phyloP scores from a whole-genome alignment of 2,113 vertebrate genomes.

The Brevimyrus niger region DNA sequence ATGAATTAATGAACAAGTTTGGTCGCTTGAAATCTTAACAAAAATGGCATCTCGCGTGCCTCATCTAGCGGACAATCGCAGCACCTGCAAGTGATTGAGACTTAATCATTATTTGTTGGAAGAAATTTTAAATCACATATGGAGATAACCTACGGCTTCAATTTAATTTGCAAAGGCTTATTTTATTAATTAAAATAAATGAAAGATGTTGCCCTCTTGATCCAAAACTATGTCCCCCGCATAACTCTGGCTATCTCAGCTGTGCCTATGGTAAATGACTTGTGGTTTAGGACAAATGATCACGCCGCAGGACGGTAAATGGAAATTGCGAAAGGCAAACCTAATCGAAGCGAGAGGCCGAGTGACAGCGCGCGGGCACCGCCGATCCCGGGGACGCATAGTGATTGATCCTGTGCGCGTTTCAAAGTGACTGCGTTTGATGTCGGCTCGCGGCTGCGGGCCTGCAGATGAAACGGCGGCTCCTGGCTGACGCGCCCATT shows the following conservation, averaged over 20 bases:
- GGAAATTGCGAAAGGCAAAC: neutral
- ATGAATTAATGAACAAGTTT: neutral
- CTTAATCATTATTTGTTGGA: neutral
- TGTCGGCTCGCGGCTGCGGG: neutral
- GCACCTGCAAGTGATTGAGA: neutral
- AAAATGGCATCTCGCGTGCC: neutral
- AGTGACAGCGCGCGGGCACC: neutral
- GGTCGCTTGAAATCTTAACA: neutral
- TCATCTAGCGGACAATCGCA: slow-evolving; percentile 15
- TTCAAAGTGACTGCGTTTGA: slow-evolving; percentile 20
- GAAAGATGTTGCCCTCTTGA: neutral
- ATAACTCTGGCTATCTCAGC: neutral
- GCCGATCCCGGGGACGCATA: neutral
- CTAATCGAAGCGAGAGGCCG: neutral
- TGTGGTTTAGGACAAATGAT: neutral
- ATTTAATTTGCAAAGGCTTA: neutral
- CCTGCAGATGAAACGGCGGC: slow-evolving; percentile 13
- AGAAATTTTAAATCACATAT: neutral
- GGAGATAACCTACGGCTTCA: neutral
- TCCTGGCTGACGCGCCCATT: slow-evolving; percentile 8
- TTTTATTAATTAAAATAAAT: neutral
- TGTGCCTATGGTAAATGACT: neutral
- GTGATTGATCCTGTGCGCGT: neutral
- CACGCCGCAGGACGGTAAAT: neutral
- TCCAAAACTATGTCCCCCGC: neutral